These are phyloP conservation scores for silkworm (Bombyx mori) DNA, from an alignment of 1,140 invertebrate species.

Conservation along the genomic window DNA sequence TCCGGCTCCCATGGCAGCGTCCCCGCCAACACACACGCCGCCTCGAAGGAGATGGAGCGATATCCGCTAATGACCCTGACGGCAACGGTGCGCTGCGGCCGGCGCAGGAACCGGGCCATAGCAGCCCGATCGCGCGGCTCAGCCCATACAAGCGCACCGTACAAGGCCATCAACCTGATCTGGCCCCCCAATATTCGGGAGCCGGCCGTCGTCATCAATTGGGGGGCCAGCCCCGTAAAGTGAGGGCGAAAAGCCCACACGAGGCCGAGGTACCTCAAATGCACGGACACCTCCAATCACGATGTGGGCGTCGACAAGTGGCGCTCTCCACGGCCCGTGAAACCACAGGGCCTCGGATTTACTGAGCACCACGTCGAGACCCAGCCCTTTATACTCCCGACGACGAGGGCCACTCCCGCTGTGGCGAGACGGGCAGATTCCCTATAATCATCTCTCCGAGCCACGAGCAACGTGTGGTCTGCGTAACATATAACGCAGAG, in stretches of 20 bases:
- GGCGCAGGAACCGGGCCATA: too few relatives aligned
- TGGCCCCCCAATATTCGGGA: neutral
- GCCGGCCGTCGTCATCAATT: neutral
- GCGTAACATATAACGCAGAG: neutral
- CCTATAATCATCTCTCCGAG: neutral
- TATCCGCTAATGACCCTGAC: too few relatives aligned
- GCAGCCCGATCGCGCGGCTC: too few relatives aligned
- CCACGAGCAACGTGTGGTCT: neutral
- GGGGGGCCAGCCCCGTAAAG: neutral
- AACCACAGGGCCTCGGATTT: neutral
- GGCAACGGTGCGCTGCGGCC: too few relatives aligned
- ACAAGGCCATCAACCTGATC: neutral
- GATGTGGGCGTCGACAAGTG: neutral
- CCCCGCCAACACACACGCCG: too few relatives aligned
- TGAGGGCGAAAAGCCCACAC: neutral
- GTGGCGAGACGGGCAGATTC: neutral
- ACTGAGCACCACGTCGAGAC: conserved; percentile 5
- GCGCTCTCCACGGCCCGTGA: conserved; percentile 1
- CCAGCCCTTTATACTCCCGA: conserved; percentile 2
- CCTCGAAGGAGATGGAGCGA: too few relatives aligned
- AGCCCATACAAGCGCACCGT: too few relatives aligned
- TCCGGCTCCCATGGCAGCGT: too few relatives aligned
- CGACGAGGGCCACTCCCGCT: conserved; percentile 6
- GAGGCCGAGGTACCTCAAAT: neutral
- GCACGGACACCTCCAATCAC: neutral